Evolutionary conservation across 2,113 vertebrate species (phyloP), one percentile per base, ranked within the genome.

Genomic region (Malurus alboscapulatus): DNA sequence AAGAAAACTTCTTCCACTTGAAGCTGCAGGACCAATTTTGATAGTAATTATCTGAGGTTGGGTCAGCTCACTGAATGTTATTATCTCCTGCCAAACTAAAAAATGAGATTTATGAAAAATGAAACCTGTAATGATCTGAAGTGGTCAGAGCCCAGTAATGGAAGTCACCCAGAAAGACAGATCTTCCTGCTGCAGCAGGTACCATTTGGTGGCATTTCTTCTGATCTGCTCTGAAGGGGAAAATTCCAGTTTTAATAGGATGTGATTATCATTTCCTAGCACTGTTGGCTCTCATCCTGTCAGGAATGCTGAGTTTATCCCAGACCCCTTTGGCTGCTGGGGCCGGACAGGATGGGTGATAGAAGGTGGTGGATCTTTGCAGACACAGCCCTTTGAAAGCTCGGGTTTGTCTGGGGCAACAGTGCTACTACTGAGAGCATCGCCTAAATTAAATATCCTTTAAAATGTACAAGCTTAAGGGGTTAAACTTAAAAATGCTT

Each of bases 71-170:
- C 68, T 96, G 76, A 80, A 53, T 96, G 83, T 94, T 95, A 96
- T 95, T 94, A 95, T 93, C 88, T 94, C 40, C 72, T 25, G 88
- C 92, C 88, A 93, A 92, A 95, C 76, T 90, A 67, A 88, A 86
- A 89, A 78, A 93, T 94, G 53, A 94, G 88, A 85, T 91, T 61
- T 68, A 17, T 96, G 90, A 95, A 69, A 93, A 96, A 95, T 96
- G 82, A 83, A 87, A 83, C 34, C 58, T 58, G 58, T 91, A 85
- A 93, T 83, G 88, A 95, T 83, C 79, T 38, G 10, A 55, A 85
- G 59, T 80, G 85, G 78, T 22, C 65, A 96, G 90, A 54, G 6
- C 58, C 51, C 50, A 19, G 54, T 83, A 83, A 90, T 80, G 85
- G 72, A 68, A 91, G 36, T 80, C 71, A 66, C 19, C 63, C 63